Base-by-base conservation (phyloP, 2,113 vertebrate genomes). In the Equus przewalskii region DNA sequence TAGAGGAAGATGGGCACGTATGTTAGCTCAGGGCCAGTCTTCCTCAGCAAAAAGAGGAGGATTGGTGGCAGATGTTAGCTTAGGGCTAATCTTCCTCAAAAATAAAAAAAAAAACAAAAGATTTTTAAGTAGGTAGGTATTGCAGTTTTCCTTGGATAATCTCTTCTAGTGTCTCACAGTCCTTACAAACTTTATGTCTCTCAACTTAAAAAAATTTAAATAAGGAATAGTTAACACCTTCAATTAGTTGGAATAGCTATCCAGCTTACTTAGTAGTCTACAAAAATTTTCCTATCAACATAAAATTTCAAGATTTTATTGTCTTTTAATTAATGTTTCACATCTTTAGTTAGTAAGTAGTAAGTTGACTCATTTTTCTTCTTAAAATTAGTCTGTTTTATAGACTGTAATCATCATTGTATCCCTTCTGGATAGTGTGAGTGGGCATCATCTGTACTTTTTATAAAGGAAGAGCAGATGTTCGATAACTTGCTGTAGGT, bases 261-360 rank as follows among this genome's bases (percentile, higher is more conserved):
- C 41, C 18, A 33, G 28, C 58, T 76, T 76, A 10, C 73, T 76
- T n/a, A 36, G 70, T 58, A 51, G 87, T 75, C 5, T 91, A 83
- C 91, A 93, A 65, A 16, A 49, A 9, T 49, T 72, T 85, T 83
- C 64, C 62, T 81, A 13, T 44, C 80, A 79, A 72, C 4, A 62
- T 84, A 60, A 88, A 88, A 56, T 89, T 75, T 64, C 60, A 89
- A 81, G 51, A 83, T 73, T 84, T 69, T 62, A 36, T 54, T 88
- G 13, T 70, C 82, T 94, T 96, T 36, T 67, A 72, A 49, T 92
- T 76, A 92, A 78, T 73, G 9, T 69, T 72, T 94, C 58, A 92
- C 30, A 44, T 64, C 41, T 78, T 96, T 65, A 56, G 33, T 81
- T n/a, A 75, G 14, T 83, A 54, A 36, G 44, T 58, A 72, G 46